phyloP scores from a whole-genome alignment of 2,113 vertebrate species.

The Panthera uncia region DNA sequence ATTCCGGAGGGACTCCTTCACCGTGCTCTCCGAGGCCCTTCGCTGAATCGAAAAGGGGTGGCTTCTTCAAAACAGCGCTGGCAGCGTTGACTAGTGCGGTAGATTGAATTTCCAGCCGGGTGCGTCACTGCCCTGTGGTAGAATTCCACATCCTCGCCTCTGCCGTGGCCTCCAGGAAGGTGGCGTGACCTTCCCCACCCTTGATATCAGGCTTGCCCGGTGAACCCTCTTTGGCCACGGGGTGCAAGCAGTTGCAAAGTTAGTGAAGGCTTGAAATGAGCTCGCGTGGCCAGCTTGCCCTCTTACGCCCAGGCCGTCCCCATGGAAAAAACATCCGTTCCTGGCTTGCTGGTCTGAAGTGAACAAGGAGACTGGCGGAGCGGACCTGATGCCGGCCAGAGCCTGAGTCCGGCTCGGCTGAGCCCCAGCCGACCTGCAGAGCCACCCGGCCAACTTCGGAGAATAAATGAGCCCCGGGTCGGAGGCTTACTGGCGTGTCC shows the following conservation, averaged over 20 bases:
- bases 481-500: accelerated
- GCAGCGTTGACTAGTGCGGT: accelerated
- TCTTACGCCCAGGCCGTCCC: not conserved
- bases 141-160: accelerated
- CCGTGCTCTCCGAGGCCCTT: not conserved
- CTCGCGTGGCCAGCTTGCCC: not conserved
- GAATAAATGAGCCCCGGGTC: accelerated
- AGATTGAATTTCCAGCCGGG: not conserved
- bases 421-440: not conserved
- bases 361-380: accelerated
- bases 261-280: not conserved
- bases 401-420: not conserved
- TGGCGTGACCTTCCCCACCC: not conserved
- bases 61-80: not conserved
- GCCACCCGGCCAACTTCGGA: accelerated
- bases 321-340: accelerated
- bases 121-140: accelerated
- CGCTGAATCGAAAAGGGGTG: not conserved
- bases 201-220: not conserved
- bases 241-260: too few relatives aligned
- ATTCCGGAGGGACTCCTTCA: accelerated
- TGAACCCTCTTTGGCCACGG: not conserved
- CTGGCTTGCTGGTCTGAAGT: not conserved
- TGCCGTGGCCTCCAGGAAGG: accelerated
- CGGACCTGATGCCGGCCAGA: not conserved